Conservation (phyloP, 2,113 vertebrate genomes). For the Daubentonia madagascariensis region DNA sequence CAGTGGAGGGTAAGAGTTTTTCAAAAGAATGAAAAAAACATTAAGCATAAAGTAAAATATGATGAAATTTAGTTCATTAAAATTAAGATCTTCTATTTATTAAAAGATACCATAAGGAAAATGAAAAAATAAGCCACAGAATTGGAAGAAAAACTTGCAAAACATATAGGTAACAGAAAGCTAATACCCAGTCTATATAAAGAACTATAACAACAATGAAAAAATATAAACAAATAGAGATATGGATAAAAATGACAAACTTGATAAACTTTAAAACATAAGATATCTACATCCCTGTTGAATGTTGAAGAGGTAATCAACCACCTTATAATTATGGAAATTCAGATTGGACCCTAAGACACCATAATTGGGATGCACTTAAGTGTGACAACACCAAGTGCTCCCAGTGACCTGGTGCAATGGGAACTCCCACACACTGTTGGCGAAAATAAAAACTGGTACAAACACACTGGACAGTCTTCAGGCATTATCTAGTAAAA, state of each 20-base stretch:
- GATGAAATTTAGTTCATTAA: background rate
- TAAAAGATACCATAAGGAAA: background rate
- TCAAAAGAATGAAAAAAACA: background rate
- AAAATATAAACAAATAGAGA: background rate
- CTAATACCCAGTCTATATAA: background rate
- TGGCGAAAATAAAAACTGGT: background rate
- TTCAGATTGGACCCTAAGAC: background rate
- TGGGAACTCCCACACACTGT: fast-evolving
- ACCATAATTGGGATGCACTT: background rate
- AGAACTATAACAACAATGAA: background rate
- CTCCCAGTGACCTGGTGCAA: fast-evolving
- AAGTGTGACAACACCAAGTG: too few species aligned
- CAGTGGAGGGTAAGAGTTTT: background rate
- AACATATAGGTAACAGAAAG: background rate
- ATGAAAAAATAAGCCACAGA: background rate
- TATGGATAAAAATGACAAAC: background rate
- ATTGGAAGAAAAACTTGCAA: background rate
- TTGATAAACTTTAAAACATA: background rate
- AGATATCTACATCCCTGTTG: background rate
- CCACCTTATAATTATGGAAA: background rate
- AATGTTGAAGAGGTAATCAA: too few species aligned
- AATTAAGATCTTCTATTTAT: background rate
- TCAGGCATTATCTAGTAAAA: background rate
- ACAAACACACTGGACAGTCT: too few species aligned
- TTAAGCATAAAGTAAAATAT: background rate